These are phyloP conservation scores for Acipenser transmontanus DNA, from an alignment of 2,797 vertebrate species.

Conservation along the genomic window DNA sequence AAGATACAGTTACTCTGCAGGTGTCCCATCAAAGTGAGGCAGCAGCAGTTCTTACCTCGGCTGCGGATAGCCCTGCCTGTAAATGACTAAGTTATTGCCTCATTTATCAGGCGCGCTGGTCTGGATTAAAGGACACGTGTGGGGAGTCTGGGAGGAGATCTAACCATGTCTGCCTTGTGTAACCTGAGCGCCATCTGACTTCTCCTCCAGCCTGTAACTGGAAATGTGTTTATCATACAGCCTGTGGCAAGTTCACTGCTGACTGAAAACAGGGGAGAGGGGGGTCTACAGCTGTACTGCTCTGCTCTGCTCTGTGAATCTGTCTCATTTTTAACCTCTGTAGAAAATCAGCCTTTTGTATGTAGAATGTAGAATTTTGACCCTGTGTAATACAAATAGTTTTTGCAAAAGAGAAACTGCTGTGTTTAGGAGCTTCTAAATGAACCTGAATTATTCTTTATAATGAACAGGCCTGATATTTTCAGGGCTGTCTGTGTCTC, in stretches of 20 bases:
- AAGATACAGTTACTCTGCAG: slow-evolving; percentile 68
- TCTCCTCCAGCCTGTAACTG: slow-evolving; percentile 44
- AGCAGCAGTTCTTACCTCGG: slow-evolving; percentile 39
- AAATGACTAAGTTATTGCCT: slow-evolving; percentile 40
- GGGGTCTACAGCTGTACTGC: slow-evolving; percentile 49
- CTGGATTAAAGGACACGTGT: slow-evolving; percentile 33
- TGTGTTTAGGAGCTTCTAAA: too few species aligned
- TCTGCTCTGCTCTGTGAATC: slow-evolving; percentile 34
- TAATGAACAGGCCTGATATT: too few species aligned
- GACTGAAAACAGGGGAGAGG: neutral
- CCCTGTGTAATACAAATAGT: too few species aligned
- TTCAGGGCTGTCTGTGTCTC: too few species aligned
- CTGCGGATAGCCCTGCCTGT: slow-evolving; percentile 39
- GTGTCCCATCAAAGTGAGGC: slow-evolving; percentile 63
- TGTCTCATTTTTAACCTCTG: too few species aligned
- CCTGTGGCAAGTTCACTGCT: slow-evolving; percentile 32
- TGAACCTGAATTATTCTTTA: too few species aligned
- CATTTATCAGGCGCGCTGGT: slow-evolving; percentile 26
- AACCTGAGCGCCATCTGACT: slow-evolving; percentile 20
- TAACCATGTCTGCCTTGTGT: slow-evolving; percentile 23
- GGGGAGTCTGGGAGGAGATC: slow-evolving; percentile 40
- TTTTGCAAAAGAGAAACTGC: too few species aligned
- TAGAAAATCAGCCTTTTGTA: too few species aligned
- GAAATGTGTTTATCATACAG: slow-evolving; percentile 60
- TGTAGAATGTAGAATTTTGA: too few species aligned